phyloP scores from a whole-genome alignment of 2,113 vertebrate genomes.

The Argyrosomus japonicus region DNA sequence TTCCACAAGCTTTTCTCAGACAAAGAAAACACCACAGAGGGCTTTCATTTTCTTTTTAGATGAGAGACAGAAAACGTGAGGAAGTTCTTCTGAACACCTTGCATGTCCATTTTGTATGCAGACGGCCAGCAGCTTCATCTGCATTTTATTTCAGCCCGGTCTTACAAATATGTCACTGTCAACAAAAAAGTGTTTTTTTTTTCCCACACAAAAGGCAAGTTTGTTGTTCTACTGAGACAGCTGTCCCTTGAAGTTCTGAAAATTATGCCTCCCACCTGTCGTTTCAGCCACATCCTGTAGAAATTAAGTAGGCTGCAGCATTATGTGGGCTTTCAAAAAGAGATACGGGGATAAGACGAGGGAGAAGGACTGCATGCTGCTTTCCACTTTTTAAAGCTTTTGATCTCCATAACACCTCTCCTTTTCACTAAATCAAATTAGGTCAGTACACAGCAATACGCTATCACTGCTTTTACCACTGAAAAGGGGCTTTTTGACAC shows the following conservation, averaged over 20 bases:
- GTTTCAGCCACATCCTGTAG: conserved; percentile 38
- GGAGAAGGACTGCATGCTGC: conserved; percentile 43
- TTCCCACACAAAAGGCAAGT: conserved; percentile 11
- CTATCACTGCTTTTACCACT: conserved; percentile 42
- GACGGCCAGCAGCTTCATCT: background rate
- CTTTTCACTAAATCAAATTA: conserved; percentile 71
- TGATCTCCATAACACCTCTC: conserved; percentile 69
- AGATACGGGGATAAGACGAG: conserved; percentile 41
- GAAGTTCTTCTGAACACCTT: background rate
- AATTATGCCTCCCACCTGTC: conserved; percentile 55
- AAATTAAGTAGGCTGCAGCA: conserved; percentile 30
- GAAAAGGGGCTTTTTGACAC: conserved; percentile 56
- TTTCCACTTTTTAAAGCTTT: conserved; percentile 66
- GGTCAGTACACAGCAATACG: conserved; percentile 62
- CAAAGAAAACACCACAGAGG: conserved; percentile 14
- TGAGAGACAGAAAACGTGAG: background rate
- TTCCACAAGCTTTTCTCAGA: conserved; percentile 25
- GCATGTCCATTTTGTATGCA: conserved; percentile 7
- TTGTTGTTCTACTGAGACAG: conserved; percentile 41
- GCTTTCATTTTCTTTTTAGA: conserved; percentile 26
- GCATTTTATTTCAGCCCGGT: conserved; percentile 29
- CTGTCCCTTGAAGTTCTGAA: conserved; percentile 35
- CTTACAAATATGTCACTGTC: conserved; percentile 23
- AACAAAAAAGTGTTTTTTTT: conserved; percentile 22
- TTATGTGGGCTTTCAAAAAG: conserved; percentile 44